Base-by-base conservation (phyloP, 2,113 vertebrate genomes). In the Oxyruncus cristatus region DNA sequence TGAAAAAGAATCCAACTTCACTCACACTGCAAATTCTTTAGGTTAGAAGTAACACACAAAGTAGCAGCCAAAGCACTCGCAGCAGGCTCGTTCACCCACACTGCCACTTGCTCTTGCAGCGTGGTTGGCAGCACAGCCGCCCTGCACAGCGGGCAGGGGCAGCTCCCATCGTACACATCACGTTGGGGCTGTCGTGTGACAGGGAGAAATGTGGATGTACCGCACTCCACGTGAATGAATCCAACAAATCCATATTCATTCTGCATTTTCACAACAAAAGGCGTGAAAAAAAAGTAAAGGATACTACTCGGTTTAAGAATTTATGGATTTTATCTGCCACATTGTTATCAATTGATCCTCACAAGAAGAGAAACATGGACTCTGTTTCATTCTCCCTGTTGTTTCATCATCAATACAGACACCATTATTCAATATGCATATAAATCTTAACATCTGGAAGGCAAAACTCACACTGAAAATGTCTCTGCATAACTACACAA, bases 151-250 rank as follows among this genome's bases (percentile, higher is more conserved):
- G 15, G 42, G 53, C 70, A 73, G 47, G 23, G 16, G 11, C 73
- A 56, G 37, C 53, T 80, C 52, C 70, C 4, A 2, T 5, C 2
- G 4, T 5, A n/a, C 62, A 22, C 14, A 6, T 11, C 21, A 3
- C 15, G 22, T 0, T 7, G 30, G 17, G 14, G 35, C 35, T 5
- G 1, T 21, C 24, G 1, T 12, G 74, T 3, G 11, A 9, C 5
- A 56, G 37, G 33, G 18, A 52, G 18, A 56, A 56, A 35, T 1
- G 35, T 14, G 33, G 33, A 73, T 15, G 12, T 20, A 11, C 27
- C 49, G 41, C 12, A 52, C 50, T 33, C 8, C 20, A 52, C 0
- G 1, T 2, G 7, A 88, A 62, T 6, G 5, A 24, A 66, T n/a
- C 16, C 55, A 70, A 44, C 39, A 73, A 73, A 77, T 20, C 11